A percentile compares a stretch with the other conserved stretches of the same genome.
Conservation (phyloP, 2,797 vertebrate species). For the Octomys mimax region DNA sequence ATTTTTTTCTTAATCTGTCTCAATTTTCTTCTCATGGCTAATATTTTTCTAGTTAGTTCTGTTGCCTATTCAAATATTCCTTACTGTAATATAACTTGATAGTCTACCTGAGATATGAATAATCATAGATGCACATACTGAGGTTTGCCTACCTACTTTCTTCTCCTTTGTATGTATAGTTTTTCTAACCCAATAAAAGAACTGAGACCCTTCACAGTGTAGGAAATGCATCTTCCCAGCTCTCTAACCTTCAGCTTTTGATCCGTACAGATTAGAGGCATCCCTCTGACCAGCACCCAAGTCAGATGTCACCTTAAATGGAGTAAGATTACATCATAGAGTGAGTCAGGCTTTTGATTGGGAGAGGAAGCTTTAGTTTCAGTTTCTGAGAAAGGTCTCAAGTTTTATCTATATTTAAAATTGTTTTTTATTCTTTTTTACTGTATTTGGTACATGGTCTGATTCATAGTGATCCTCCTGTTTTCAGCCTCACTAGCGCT, state of each 20-base stretch:
- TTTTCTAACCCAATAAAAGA: background rate
- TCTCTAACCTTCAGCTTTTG: background rate
- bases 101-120: background rate
- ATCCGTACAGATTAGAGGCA: background rate
- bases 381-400: background rate
- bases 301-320: background rate
- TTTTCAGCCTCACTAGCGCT: too few species aligned
- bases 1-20: background rate
- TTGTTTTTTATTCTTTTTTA: too few species aligned
- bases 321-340: background rate
- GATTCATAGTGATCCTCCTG: too few species aligned
- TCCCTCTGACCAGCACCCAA: background rate
- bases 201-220: background rate
- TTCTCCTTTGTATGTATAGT: background rate
- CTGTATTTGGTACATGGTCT: too few species aligned
- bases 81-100: background rate
- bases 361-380: background rate
- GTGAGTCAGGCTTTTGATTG: background rate
- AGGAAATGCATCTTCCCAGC: background rate
- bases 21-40: background rate
- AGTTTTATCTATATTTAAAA: background rate
- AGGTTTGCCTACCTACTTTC: background rate
- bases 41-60: background rate
- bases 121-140: background rate
- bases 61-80: background rate